Conservation (phyloP, 1,140 invertebrate genomes). For the Drosophila punjabiensis region DNA sequence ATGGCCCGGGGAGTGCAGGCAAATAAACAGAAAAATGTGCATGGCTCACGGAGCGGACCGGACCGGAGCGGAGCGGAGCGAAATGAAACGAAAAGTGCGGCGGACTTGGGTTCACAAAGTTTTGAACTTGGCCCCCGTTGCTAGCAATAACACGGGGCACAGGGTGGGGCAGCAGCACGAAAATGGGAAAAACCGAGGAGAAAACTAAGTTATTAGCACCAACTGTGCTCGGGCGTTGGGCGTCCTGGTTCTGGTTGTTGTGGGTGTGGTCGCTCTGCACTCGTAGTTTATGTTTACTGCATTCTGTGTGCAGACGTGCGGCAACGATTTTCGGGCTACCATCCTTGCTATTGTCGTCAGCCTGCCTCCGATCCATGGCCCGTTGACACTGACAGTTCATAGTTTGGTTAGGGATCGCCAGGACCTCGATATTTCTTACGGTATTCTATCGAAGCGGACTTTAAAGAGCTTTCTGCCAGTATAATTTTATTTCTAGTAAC, state of each 20-base stretch:
- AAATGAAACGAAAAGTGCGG: conserved; percentile 46
- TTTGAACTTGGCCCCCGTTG: conserved; percentile 59
- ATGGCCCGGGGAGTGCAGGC: conserved; percentile 33
- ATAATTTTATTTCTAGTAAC: not conserved
- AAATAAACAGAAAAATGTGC: conserved; percentile 69
- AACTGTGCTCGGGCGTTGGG: conserved; percentile 42
- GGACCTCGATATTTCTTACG: not conserved
- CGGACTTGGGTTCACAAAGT: conserved; percentile 50
- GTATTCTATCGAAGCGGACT: no score
- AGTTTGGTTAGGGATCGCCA: conserved; percentile 18
- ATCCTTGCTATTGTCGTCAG: conserved; percentile 32
- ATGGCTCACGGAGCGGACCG: conserved; percentile 31
- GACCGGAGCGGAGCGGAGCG: conserved; percentile 8
- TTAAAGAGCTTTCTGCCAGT: not conserved
- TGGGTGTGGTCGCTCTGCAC: conserved; percentile 51
- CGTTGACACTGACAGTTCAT: conserved; percentile 53
- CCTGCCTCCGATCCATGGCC: conserved; percentile 10
- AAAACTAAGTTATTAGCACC: conserved; percentile 80
- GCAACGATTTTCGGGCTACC: conserved; percentile 57
- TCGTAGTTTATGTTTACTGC: conserved; percentile 71
- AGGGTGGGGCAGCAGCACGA: not conserved
- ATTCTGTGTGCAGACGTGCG: conserved; percentile 67
- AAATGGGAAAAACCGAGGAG: conserved; percentile 14
- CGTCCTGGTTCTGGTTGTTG: conserved; percentile 33
- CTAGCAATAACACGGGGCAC: conserved; percentile 18